Evolutionary conservation across 2,113 vertebrate genomes (phyloP).

Genomic region (Athene noctua): DNA sequence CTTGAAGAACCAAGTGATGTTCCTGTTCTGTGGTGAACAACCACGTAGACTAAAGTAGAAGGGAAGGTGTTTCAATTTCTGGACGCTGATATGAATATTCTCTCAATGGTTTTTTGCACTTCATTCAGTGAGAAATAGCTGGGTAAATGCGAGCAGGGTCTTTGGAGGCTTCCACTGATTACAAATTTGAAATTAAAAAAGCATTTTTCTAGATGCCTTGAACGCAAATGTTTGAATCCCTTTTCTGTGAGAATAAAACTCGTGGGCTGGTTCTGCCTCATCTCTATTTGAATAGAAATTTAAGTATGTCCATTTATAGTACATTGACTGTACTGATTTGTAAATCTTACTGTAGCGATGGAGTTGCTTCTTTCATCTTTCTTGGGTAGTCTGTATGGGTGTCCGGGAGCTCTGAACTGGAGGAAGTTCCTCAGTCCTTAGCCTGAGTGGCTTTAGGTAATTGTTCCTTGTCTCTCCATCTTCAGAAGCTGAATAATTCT

Average conservation of each 20-base stretch:
- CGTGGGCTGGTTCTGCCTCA: background rate
- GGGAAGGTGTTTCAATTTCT: background rate
- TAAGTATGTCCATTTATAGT: no score
- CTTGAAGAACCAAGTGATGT: accelerated
- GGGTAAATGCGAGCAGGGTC: background rate
- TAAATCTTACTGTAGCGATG: background rate
- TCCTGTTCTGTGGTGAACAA: background rate
- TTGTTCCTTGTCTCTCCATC: background rate
- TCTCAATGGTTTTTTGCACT: background rate
- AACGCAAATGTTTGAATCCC: background rate
- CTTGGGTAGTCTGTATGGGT: accelerated
- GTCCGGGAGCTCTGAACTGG: background rate
- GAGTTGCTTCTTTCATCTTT: background rate
- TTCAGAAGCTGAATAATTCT: slow-evolving; percentile 30
- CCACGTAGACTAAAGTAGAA: background rate
- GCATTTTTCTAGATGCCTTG: background rate
- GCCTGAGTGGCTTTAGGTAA: background rate
- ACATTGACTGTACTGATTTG: background rate
- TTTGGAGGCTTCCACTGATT: background rate
- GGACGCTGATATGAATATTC: background rate
- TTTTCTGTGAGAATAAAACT: background rate
- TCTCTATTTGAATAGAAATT: background rate
- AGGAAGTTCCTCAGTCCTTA: background rate
- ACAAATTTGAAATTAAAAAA: background rate
- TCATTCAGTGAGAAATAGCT: background rate